Base-by-base conservation (phyloP, 2,797 vertebrate genomes). In the Molossus alvarezi region DNA sequence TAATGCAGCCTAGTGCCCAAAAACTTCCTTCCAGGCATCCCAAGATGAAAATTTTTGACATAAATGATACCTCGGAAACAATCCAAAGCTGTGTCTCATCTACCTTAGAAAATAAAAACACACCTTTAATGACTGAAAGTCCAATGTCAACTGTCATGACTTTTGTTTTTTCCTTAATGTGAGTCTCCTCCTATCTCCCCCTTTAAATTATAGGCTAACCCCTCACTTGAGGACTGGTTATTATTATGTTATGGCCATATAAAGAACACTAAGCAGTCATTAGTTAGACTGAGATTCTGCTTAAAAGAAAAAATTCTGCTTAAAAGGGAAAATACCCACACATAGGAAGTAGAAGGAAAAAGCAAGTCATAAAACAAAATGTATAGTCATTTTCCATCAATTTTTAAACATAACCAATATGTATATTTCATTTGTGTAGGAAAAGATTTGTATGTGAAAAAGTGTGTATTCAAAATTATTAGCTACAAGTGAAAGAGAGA, bases 341-440 rank as follows among this genome's bases (percentile, higher is more conserved):
- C 33, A 48, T 67, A 77, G 5, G 11, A 77, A 76, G 27, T 64
- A 27, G n/a, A 89, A 48, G 14, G 33, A 65, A 76, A 87, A 94
- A 77, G 8, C 18, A 81, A 82, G 15, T 17, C 80, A 21, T 64
- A 81, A 95, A 58, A 85, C 41, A 91, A 92, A 76, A 88, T 18
- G 7, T 77, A 5, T 5, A 65, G 37, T 51, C 76, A 67, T 60
- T 51, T 65, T 53, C 48, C 60, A 81, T 9, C 14, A 6, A 71
- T 72, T 93, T 95, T 84, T 58, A 71, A 93, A 97, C 51, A 62
- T 60, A 92, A 90, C 33, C 41, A 93, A 95, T 64, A 89, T n/a
- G n/a, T 5, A 57, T 29, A 92, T 12, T 88, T 90, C 93, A 27
- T 72, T 82, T 76, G 29, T 25, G 27, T 4, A 58, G 15, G 3